phyloP scores from a whole-genome alignment of 2,797 vertebrate genomes.

The Chelmon rostratus region DNA sequence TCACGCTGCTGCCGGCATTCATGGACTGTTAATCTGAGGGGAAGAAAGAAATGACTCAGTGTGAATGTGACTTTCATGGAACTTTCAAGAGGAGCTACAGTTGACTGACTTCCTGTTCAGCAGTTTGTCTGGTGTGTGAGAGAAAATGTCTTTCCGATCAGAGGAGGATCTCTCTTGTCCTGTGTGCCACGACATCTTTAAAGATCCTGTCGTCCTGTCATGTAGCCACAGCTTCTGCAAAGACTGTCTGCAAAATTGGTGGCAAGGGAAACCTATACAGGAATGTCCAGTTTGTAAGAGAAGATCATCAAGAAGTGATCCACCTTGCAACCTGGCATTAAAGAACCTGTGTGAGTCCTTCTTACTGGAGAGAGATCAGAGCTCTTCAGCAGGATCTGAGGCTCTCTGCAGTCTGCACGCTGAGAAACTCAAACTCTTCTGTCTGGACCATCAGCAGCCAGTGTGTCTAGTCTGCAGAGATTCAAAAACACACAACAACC shows the following conservation, averaged over 20 bases:
- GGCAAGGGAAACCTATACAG: conserved; percentile 1
- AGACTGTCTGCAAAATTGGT: conserved; percentile 48
- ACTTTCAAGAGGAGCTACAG: neutral
- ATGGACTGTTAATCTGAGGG: too few species aligned
- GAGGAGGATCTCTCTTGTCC: conserved; percentile 40
- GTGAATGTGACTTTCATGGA: neutral
- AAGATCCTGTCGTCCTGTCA: conserved; percentile 36
- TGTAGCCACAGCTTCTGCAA: conserved; percentile 67
- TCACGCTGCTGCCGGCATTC: neutral
- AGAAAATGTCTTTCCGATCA: conserved; percentile 39
- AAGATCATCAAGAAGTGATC: conserved; percentile 17
- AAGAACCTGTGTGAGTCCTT: conserved; percentile 47
- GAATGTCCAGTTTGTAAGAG: conserved; percentile 55
- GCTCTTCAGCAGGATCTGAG: neutral
- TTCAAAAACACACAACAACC: conserved; percentile 45
- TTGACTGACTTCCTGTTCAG: conserved; percentile 12
- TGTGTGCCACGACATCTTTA: conserved; percentile 41
- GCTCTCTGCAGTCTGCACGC: conserved; percentile 37
- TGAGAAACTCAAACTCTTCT: conserved; percentile 49
- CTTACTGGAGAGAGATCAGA: neutral
- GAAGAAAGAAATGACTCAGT: too few species aligned
- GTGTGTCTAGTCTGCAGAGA: conserved; percentile 56
- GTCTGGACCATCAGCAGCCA: conserved; percentile 51
- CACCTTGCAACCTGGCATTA: conserved; percentile 9
- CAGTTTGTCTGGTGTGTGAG: neutral